Base-by-base conservation (phyloP, 2,797 vertebrate species). In the Eupleurogrammus muticus region DNA sequence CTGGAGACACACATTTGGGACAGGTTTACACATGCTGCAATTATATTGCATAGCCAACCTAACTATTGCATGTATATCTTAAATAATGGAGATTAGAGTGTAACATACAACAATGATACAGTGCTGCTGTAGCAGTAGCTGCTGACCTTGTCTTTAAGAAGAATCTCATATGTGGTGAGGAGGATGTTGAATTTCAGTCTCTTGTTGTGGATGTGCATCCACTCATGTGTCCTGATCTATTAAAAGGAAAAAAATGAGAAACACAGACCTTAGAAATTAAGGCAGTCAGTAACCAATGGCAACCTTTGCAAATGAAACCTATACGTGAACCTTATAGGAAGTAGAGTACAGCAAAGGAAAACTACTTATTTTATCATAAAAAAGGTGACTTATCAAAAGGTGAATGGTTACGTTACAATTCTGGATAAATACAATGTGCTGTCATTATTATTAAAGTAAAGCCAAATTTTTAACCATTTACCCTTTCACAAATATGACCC, bases 141-240 rank as follows among this genome's bases (percentile, higher is more conserved):
- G 32, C 88, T 91, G 75, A 99, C 97, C 95, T 99, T 99, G 89
- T 99, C 98, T 89, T 99, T 99, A 44, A 99, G 92, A 61, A 99
- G 94, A 86, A 99, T 99, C 91, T 99, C 98, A 0, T 99, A 99
- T 0, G 98, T 99, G 58, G 98, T 99, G 80, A 99, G 91, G 23
- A 99, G 89, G 79, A 99, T 96, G 89, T 99, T 99, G 74, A 99
- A 96, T 87, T 99, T 99, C 82, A 99, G 92, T 62, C 97, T 93
- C 86, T 98, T 99, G 63, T 91, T 98, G 65, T 97, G 98, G 20
- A 82, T 92, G 80, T 99, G 97, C 96, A 99, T 99, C 98, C 97
- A 99, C 85, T 99, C 98, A 35, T 99, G 97, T 54, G 96, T 98
- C 92, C 98, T 92, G 89, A 99, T 99, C 98, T 98, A 84, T 58